phyloP scores from a whole-genome alignment of 2,888 invertebrate species.

The Macrosiphum euphorbiae region DNA sequence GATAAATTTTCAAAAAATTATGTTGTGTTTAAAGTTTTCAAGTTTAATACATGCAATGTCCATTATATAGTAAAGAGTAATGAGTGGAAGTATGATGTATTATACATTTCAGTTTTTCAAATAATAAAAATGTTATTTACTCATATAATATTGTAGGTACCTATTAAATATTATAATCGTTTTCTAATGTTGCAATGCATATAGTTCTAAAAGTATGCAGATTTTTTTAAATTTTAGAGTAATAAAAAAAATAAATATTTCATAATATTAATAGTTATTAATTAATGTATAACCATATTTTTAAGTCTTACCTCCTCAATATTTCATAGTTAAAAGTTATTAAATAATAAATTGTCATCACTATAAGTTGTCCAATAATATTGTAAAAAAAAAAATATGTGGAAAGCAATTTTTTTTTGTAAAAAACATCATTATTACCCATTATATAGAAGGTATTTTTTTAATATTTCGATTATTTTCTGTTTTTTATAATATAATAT shows the following conservation, averaged over 20 bases:
- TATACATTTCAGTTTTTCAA: neutral
- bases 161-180: neutral
- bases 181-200: neutral
- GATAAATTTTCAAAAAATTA: neutral
- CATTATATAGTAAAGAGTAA: neutral
- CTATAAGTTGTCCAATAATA: too few relatives aligned
- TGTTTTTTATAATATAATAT: neutral
- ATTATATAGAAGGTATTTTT: neutral
- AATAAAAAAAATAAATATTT: too few relatives aligned
- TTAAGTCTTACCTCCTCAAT: too few relatives aligned
- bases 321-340: too few relatives aligned
- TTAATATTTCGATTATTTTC: neutral
- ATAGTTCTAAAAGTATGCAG: neutral
- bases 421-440: too few relatives aligned
- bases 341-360: too few relatives aligned
- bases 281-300: too few relatives aligned
- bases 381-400: too few relatives aligned
- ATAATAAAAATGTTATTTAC: neutral
- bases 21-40: neutral
- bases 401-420: too few relatives aligned
- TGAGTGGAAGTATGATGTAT: neutral
- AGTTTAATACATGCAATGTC: neutral
- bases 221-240: too few relatives aligned
- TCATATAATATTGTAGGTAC: too few relatives aligned
- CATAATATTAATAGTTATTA: too few relatives aligned